Conservation (phyloP, 2,113 vertebrate species). For the Oncorhynchus kisutch region DNA sequence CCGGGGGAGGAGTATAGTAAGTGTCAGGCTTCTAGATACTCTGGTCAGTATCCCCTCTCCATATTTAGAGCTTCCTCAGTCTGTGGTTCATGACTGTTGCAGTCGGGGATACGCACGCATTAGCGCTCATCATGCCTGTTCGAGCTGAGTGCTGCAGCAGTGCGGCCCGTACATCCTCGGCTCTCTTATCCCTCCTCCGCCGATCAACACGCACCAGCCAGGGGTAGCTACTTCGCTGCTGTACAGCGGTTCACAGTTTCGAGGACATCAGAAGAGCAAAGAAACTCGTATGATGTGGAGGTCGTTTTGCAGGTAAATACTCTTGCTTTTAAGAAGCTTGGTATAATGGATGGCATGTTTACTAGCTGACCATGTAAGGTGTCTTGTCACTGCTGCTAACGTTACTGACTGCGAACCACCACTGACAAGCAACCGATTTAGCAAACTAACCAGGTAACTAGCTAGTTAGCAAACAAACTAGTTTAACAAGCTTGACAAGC, state of each 20-base stretch:
- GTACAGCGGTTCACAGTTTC: slow-evolving; percentile 94
- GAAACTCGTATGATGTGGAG: slow-evolving; percentile 95
- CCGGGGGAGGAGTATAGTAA: slow-evolving; percentile 6
- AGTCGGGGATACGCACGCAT: slow-evolving; percentile 50
- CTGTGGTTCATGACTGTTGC: slow-evolving; percentile 59
- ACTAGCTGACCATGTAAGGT: not conserved
- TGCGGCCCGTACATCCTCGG: slow-evolving; percentile 75
- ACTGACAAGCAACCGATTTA: slow-evolving; percentile 13
- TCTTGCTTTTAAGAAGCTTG: not conserved
- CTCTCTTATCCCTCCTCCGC: slow-evolving; percentile 88
- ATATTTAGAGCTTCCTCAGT: not conserved
- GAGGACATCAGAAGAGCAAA: slow-evolving; percentile 95
- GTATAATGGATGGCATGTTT: no score
- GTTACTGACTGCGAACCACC: not conserved
- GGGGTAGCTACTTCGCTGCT: slow-evolving; percentile 89
- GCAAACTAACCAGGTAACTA: not conserved
- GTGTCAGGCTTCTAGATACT: not conserved
- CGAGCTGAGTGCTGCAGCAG: slow-evolving; percentile 79
- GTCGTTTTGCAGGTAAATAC: slow-evolving; percentile 89
- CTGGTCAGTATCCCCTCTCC: not conserved
- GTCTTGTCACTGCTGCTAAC: not conserved
- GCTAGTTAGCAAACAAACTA: not conserved
- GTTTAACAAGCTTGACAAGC: not conserved
- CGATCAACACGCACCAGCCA: slow-evolving; percentile 93
- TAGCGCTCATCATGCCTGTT: slow-evolving; percentile 85